Evolutionary conservation across 1,140 invertebrate genomes (phyloP).

Genomic region (Bombus pyrosoma): DNA sequence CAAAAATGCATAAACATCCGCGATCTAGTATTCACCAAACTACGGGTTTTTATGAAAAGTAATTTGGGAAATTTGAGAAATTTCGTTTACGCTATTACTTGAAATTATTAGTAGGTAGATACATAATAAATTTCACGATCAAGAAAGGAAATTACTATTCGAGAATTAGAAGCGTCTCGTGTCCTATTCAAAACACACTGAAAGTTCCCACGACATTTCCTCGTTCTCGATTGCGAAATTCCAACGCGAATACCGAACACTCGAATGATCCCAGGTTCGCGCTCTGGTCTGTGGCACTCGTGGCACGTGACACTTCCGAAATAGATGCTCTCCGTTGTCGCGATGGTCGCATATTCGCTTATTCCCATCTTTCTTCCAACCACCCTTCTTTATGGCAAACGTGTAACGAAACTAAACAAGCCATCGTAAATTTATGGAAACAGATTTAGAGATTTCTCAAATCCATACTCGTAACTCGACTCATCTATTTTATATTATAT

Average conservation of each 20-base stretch:
- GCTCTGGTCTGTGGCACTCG: neutral
- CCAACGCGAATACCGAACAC: conserved; percentile 2
- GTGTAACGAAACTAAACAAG: neutral
- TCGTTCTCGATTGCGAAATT: conserved; percentile 17
- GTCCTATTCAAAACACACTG: neutral
- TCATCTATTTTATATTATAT: too few species aligned
- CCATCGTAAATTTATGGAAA: neutral
- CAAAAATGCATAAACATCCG: too few species aligned
- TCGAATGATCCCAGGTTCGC: conserved; percentile 14
- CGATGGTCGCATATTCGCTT: conserved; percentile 9
- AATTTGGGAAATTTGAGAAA: too few species aligned
- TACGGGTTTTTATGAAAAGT: too few species aligned
- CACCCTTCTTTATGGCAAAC: neutral
- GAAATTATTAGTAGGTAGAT: too few species aligned
- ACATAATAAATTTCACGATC: neutral
- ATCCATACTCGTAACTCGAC: too few species aligned
- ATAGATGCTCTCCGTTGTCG: conserved; percentile 38
- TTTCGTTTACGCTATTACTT: too few species aligned
- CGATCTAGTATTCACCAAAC: too few species aligned
- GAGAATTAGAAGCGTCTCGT: neutral
- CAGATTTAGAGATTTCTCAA: too few species aligned
- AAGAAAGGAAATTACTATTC: neutral
- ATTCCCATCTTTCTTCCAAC: neutral
- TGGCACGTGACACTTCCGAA: conserved; percentile 37
- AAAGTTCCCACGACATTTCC: neutral